Percentiles rank a stretch among this genome's conserved stretches.
These are phyloP conservation scores for Pilophorus perplexus DNA, from an alignment of 2,888 invertebrate species.

Conservation along the genomic window DNA sequence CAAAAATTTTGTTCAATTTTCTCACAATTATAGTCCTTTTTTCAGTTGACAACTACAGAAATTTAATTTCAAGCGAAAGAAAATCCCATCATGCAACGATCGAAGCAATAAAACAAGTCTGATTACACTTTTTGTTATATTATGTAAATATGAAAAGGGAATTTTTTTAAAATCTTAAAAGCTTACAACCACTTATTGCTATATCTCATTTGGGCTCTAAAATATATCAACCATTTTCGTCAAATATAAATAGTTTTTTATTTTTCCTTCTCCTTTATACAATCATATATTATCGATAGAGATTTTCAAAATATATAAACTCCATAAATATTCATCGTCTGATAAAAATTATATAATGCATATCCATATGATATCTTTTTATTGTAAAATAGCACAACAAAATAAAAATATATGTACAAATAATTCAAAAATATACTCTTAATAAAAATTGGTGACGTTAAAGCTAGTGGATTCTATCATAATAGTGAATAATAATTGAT, in stretches of 20 bases:
- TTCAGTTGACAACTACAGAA: too few species aligned
- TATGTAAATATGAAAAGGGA: conserved; percentile 1
- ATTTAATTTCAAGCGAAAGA: conserved; percentile 19
- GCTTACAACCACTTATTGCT: conserved; percentile 41
- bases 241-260: conserved; percentile 37
- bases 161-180: conserved; percentile 2
- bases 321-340: conserved; percentile 36
- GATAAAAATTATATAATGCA: conserved; percentile 35
- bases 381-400: conserved; percentile 38
- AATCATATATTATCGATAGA: conserved; percentile 34
- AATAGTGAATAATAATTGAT: conserved; percentile 40
- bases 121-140: conserved; percentile 7
- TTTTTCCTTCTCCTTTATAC: conserved; percentile 28
- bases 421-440: conserved; percentile 38
- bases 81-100: conserved; percentile 2
- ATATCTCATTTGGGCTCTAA: conserved; percentile 33
- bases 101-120: conserved; percentile 7
- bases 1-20: conserved; percentile 10
- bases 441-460: conserved; percentile 37
- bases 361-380: not conserved
- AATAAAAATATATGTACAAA: conserved; percentile 37
- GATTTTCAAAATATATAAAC: conserved; percentile 39
- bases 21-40: too few species aligned
- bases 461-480: conserved; percentile 37
- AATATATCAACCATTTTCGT: conserved; percentile 39